phyloP scores from a whole-genome alignment of 2,797 vertebrate genomes.

The Sarcoramphus papa region DNA sequence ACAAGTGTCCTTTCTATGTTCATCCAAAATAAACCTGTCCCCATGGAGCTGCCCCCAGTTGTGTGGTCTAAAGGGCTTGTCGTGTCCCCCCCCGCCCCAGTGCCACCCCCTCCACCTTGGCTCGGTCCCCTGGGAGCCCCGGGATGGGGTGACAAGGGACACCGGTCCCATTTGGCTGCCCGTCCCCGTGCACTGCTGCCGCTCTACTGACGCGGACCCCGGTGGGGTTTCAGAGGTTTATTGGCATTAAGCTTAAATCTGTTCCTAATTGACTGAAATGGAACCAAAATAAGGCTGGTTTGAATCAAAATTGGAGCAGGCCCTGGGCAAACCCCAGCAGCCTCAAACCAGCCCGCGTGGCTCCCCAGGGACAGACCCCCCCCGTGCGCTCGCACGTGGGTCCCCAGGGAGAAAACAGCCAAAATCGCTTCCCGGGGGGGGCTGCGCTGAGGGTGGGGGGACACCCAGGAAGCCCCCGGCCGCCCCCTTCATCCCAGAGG shows the following conservation, averaged over 20 bases:
- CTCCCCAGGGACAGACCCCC: not conserved
- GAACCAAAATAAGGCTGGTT: conserved; percentile 58
- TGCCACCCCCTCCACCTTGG: not conserved
- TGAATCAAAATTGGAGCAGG: conserved; percentile 40
- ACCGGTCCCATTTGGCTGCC: conserved; percentile 18
- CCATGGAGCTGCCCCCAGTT: accelerated
- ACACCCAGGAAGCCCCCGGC: not conserved
- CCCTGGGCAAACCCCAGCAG: conserved; percentile 44
- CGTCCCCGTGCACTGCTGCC: not conserved
- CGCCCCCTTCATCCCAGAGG: not conserved
- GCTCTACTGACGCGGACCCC: conserved; percentile 39
- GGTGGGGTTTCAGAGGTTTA: conserved; percentile 49
- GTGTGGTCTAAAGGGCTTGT: not conserved
- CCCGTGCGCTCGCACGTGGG: not conserved
- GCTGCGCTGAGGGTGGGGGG: not conserved
- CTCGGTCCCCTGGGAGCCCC: not conserved
- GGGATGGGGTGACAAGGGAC: not conserved
- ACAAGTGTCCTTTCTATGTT: not conserved
- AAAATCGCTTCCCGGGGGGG: not conserved
- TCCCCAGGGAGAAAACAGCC: not conserved
- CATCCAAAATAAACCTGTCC: conserved; percentile 20
- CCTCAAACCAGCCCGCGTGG: conserved; percentile 12
- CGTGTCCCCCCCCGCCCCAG: accelerated
- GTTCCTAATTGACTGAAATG: conserved; percentile 57
- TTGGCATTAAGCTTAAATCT: conserved; percentile 62